Conservation (phyloP, 1,140 invertebrate genomes). For the Hylyphantes graminicola region DNA sequence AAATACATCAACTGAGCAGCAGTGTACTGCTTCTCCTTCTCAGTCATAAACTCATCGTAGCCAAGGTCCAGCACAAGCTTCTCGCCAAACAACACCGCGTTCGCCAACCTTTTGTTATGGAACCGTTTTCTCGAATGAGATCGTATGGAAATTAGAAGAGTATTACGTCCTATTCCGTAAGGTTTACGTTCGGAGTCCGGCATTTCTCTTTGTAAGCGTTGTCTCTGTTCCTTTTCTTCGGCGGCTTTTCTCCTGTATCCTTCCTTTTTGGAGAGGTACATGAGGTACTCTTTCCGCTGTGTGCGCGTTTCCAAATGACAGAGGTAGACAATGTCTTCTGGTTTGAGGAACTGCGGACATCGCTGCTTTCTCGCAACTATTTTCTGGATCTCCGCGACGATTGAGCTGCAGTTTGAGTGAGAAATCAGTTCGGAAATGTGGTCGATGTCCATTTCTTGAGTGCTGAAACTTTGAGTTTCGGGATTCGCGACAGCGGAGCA, state of each 20-base stretch:
- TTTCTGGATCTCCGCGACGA: conserved; percentile 9
- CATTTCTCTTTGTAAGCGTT: conserved; percentile 65
- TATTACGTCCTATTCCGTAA: conserved; percentile 75
- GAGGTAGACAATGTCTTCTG: conserved; percentile 69
- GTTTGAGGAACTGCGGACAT: conserved; percentile 45
- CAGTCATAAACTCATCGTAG: conserved; percentile 81
- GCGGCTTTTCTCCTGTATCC: conserved; percentile 65
- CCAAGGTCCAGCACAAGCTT: conserved; percentile 83
- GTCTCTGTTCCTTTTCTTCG: conserved; percentile 55
- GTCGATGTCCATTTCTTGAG: neutral
- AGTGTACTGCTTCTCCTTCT: conserved; percentile 76
- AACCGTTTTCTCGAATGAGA: conserved; percentile 75
- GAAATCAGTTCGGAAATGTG: neutral
- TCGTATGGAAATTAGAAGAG: conserved; percentile 75
- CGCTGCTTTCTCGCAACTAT: neutral
- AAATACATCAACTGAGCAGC: conserved; percentile 79
- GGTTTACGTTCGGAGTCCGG: conserved; percentile 66
- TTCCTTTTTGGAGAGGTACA: conserved; percentile 75
- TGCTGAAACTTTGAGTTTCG: neutral
- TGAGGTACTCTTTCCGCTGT: conserved; percentile 72
- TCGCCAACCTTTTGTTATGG: conserved; percentile 74
- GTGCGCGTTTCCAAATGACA: conserved; percentile 68
- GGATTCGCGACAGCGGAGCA: neutral
- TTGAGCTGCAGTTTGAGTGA: neutral
- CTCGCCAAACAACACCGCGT: conserved; percentile 78